Percentiles rank a stretch among this genome's conserved stretches.
phyloP scores from a whole-genome alignment of 1,140 invertebrate genomes.

The Temnothorax nylanderi region DNA sequence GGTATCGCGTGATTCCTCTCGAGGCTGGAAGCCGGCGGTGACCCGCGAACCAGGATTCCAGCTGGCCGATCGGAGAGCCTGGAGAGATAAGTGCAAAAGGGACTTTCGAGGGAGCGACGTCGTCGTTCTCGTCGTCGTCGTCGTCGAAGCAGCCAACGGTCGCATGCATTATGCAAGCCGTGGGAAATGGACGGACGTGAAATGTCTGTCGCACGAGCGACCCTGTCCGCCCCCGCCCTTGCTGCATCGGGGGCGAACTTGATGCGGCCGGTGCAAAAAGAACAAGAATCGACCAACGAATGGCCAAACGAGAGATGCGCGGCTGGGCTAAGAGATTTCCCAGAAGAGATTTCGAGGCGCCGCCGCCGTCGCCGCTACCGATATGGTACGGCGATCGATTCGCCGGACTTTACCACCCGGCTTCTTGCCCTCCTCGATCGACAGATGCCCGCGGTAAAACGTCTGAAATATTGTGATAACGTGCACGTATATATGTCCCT shows the following conservation, averaged over 20 bases:
- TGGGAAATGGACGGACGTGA: constrained; percentile 69
- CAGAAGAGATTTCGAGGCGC: constrained; percentile 70
- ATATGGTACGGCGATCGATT: constrained; percentile 50
- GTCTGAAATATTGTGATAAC: constrained; percentile 52
- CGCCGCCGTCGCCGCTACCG: not conserved
- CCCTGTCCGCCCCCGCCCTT: not conserved
- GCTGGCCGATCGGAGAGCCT: not conserved
- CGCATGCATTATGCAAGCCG: constrained; percentile 76
- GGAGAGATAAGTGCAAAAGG: constrained; percentile 67
- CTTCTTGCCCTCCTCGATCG: constrained; percentile 11
- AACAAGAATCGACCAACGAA: constrained; percentile 33
- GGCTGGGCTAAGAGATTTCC: constrained; percentile 65
- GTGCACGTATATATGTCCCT: not conserved
- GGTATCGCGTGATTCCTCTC: constrained; percentile 60
- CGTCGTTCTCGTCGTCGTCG: not conserved
- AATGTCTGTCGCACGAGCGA: constrained; percentile 49
- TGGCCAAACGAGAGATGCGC: constrained; percentile 29
- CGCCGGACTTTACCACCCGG: not conserved
- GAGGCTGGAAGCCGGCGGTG: constrained; percentile 32
- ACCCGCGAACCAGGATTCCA: constrained; percentile 33
- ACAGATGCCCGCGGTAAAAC: constrained; percentile 30
- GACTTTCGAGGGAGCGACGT: constrained; percentile 48
- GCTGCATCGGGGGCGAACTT: constrained; percentile 12
- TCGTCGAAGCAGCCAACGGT: constrained; percentile 32
- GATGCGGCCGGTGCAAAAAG: constrained; percentile 55